Evolutionary conservation across 2,888 invertebrate species (phyloP).

Genomic region (Cheilosia vernalis): DNA sequence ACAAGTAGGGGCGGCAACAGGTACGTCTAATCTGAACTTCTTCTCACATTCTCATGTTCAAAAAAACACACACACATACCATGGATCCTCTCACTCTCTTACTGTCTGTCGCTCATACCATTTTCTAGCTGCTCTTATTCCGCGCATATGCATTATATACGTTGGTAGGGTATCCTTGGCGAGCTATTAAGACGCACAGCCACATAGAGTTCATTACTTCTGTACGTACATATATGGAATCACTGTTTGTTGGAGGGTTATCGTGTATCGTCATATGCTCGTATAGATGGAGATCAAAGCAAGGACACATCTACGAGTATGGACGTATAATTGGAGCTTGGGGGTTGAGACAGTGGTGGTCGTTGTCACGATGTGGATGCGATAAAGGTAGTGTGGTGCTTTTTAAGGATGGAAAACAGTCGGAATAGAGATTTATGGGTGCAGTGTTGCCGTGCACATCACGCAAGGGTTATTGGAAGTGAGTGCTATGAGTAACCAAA

Average conservation of each 20-base stretch:
- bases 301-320: constrained; percentile 43
- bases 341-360: not conserved
- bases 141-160: not conserved
- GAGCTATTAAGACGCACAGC: constrained; percentile 62
- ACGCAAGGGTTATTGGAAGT: not conserved
- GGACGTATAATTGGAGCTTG: constrained; percentile 13
- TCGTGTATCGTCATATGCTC: constrained; percentile 58
- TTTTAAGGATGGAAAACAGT: constrained; percentile 60
- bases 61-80: constrained; percentile 47
- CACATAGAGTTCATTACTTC: constrained; percentile 63
- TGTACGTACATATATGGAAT: not conserved
- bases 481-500: no score
- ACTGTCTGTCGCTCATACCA: constrained; percentile 62
- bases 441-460: constrained; percentile 42
- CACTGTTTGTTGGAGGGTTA: constrained; percentile 31
- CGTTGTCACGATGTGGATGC: constrained; percentile 23
- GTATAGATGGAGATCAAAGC: constrained; percentile 60
- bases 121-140: constrained; percentile 27
- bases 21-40: constrained; percentile 79
- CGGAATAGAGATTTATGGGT: constrained; percentile 55
- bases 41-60: constrained; percentile 56
- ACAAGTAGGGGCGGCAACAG: constrained; percentile 83
- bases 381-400: constrained; percentile 60
- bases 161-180: constrained; percentile 55
- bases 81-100: constrained; percentile 21